phyloP scores from a whole-genome alignment of 2,888 invertebrate genomes.

The Nymphalis urticae region DNA sequence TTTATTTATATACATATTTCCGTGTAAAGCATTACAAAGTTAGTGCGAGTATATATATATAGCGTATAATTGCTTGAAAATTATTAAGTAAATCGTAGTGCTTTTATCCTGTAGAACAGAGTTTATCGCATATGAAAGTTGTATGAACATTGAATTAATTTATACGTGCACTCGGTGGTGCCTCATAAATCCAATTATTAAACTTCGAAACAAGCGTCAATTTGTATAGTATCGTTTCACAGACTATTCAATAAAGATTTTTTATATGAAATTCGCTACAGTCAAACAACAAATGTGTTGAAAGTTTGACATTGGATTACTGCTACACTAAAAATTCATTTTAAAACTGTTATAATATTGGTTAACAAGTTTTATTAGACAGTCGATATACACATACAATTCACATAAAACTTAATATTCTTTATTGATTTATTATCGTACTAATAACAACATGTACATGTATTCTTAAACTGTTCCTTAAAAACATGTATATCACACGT shows the following conservation, averaged over 20 bases:
- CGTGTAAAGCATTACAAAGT: neutral
- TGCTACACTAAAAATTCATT: too few relatives aligned
- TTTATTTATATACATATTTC: too few relatives aligned
- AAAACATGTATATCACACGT: too few relatives aligned
- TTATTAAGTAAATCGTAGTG: neutral
- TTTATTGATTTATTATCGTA: too few relatives aligned
- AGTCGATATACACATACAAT: too few relatives aligned
- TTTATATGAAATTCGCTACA: neutral
- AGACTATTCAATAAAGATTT: neutral
- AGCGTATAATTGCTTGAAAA: neutral
- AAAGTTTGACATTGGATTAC: too few relatives aligned
- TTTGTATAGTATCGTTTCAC: constrained; percentile 14
- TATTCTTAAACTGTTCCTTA: too few relatives aligned
- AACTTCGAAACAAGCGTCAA: constrained; percentile 28
- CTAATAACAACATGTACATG: too few relatives aligned
- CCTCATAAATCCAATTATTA: constrained; percentile 31
- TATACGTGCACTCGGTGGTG: constrained; percentile 18
- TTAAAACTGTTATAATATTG: too few relatives aligned
- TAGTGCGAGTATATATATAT: neutral
- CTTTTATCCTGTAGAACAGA: constrained; percentile 14
- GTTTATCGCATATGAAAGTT: constrained; percentile 21
- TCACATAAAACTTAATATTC: too few relatives aligned
- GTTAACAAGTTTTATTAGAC: too few relatives aligned
- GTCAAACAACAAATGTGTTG: neutral
- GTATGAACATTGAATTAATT: constrained; percentile 24